Evolutionary conservation across 2,797 vertebrate species (phyloP), one percentile per base, ranked within the genome.

Genomic region (Merluccius polli): DNA sequence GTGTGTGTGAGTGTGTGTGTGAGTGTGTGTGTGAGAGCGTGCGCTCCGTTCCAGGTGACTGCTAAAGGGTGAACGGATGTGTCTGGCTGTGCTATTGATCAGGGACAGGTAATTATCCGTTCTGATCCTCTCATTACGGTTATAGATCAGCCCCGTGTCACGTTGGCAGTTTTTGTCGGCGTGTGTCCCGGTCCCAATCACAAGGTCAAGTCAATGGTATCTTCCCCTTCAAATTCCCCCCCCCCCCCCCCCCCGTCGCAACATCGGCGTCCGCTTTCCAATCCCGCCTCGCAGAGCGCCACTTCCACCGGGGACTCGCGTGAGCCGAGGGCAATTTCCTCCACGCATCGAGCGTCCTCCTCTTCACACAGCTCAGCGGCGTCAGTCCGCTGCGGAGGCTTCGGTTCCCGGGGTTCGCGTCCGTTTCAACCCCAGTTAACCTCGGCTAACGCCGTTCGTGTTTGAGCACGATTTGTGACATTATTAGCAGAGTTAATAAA

Each of bases 51-150:
- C 41, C 59, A 59, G 35, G 31, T 0, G 73, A 73, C 48, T 59
- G 79, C 82, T 80, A 31, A 69, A 78, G 80, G 83, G 52, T 38
- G 52, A 81, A n/a, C 72, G 77, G 77, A 87, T 84, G 75, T 72
- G 79, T 81, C 48, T 81, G 73, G 78, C 21, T 75, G 73, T 81
- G 75, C 73, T 85, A 87, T 90, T 78, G 87, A 86, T 89, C 80
- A 80, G 74, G 74, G 68, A 75, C 83, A 80, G 86, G 85, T 87
- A 84, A 88, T 88, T 84, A 80, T 75, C 79, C 24, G 77, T 35
- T 74, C 82, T 85, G 78, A 85, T 82, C 78, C 83, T 81, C 31
- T 84, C 82, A 88, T 88, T 82, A 83, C 84, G 81, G 32, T 1
- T 81, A 88, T 86, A 24, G 85, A 89, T 85, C 78, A 59, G 72